Conservation (phyloP, 2,888 invertebrate genomes). For the Pollenia angustigena region DNA sequence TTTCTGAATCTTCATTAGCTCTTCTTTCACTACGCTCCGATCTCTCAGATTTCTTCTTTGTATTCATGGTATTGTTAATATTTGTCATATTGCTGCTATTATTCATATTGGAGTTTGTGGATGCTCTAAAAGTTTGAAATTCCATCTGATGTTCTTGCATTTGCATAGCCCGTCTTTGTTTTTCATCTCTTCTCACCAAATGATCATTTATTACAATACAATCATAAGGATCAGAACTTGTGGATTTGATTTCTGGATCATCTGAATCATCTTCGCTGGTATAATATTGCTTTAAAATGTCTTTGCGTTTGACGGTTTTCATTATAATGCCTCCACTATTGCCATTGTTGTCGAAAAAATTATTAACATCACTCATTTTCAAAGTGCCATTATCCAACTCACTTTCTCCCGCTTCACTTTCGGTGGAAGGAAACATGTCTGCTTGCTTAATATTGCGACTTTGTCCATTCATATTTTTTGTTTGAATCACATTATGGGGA, state of each 20-base stretch:
- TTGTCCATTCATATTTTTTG: constrained; percentile 51
- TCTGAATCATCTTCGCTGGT: constrained; percentile 87
- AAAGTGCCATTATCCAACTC: constrained; percentile 82
- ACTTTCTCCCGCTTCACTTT: constrained; percentile 80
- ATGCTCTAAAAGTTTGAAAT: constrained; percentile 84
- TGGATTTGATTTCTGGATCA: constrained; percentile 85
- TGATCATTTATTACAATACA: constrained; percentile 94
- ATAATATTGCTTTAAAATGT: constrained; percentile 89
- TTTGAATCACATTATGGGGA: constrained; percentile 18
- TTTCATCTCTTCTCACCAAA: constrained; percentile 84
- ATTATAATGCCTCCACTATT: constrained; percentile 85
- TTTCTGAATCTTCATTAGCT: constrained; percentile 20
- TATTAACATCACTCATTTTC: constrained; percentile 86
- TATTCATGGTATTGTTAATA: constrained; percentile 74
- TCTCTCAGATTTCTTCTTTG: constrained; percentile 63
- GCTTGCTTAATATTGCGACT: constrained; percentile 60
- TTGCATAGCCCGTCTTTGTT: constrained; percentile 84
- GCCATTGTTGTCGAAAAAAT: constrained; percentile 81
- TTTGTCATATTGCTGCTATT: constrained; percentile 79
- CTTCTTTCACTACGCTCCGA: constrained; percentile 35
- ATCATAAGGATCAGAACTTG: constrained; percentile 90
- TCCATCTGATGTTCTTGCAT: constrained; percentile 84
- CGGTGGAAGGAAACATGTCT: constrained; percentile 78
- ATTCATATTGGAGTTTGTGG: constrained; percentile 82
- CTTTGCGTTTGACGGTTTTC: constrained; percentile 90